Percentiles rank a stretch among this genome's conserved stretches.
phyloP scores from a whole-genome alignment of 2,888 invertebrate genomes.

The Odontocerum albicorne region DNA sequence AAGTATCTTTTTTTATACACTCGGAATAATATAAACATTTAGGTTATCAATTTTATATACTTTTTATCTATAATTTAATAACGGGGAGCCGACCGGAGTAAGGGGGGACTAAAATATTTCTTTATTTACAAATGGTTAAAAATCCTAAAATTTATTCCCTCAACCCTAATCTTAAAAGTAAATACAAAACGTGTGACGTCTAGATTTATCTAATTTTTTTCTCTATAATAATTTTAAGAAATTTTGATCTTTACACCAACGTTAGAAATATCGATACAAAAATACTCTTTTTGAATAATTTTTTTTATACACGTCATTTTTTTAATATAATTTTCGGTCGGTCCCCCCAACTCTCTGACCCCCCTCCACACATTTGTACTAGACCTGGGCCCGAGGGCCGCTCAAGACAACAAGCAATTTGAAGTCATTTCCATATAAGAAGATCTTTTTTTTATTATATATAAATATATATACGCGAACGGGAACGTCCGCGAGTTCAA shows the following conservation, averaged over 20 bases:
- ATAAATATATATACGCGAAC: conserved; percentile 36
- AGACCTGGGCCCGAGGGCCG: conserved; percentile 28
- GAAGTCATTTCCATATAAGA: conserved; percentile 30
- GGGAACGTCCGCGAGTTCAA: conserved; percentile 30
- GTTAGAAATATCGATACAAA: conserved; percentile 64
- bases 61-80: conserved; percentile 54
- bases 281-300: conserved; percentile 61
- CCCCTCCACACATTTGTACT: conserved; percentile 33
- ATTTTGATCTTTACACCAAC: conserved; percentile 62
- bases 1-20: conserved; percentile 57
- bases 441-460: conserved; percentile 21
- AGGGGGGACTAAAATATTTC: conserved; percentile 45
- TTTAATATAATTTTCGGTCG: conserved; percentile 37
- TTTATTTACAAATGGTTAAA: conserved; percentile 71
- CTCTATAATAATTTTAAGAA: conserved; percentile 56
- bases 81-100: conserved; percentile 44
- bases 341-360: conserved; percentile 24
- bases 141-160: conserved; percentile 68
- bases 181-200: conserved; percentile 61
- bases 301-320: conserved; percentile 58
- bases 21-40: conserved; percentile 63
- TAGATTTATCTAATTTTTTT: conserved; percentile 59
- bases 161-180: conserved; percentile 63
- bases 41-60: conserved; percentile 53
- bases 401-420: conserved; percentile 26